Evolutionary conservation across 2,113 vertebrate species (phyloP), one percentile per base, ranked within the genome.

Genomic region (Nanorana parkeri): DNA sequence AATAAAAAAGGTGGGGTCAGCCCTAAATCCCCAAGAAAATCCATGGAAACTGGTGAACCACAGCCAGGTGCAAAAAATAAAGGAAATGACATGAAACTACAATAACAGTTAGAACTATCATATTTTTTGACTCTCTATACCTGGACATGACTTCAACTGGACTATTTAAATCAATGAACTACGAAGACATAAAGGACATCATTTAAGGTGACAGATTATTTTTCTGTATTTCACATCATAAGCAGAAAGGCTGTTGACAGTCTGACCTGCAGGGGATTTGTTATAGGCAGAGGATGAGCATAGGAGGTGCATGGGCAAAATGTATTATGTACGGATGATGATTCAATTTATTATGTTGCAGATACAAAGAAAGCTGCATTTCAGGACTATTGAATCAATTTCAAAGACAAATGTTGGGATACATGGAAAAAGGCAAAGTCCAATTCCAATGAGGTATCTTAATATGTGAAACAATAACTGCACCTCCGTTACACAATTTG

Each of bases 1-100:
- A 28, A 79, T 28, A 93, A 95, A 81, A 98, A 94, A 86, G 89
- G 88, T 19, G 83, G 89, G 0, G 80, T 90, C 24, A 96, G 95
- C 87, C 93, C 96, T 69, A 97, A 94, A 87, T 88, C 92, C 23
- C 73, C 87, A 26, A 89, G 90, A 83, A 96, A 91, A 86, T 61
- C 80, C 24, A 85, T 84, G 13, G 94, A 95, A 83, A 64, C 87
- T 1, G 91, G 84, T 0, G 85, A 95, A 29, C 74, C 63, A 75
- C 90, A 85, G 2, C 73, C 86, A 75, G 72, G 83, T 26, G 58
- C 36, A 68, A 95, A 90, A 86, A 69, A 84, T 5, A 91, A 88
- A 66, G 80, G 63, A 55, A 76, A 65, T 29, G 58, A 76, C 17
- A 51, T 29, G 21, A 83, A 83, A 83, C 13, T 64, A n/a, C 80